Evolutionary conservation across 2,888 invertebrate genomes (phyloP).

Genomic region (Hydrotaea diabolus): DNA sequence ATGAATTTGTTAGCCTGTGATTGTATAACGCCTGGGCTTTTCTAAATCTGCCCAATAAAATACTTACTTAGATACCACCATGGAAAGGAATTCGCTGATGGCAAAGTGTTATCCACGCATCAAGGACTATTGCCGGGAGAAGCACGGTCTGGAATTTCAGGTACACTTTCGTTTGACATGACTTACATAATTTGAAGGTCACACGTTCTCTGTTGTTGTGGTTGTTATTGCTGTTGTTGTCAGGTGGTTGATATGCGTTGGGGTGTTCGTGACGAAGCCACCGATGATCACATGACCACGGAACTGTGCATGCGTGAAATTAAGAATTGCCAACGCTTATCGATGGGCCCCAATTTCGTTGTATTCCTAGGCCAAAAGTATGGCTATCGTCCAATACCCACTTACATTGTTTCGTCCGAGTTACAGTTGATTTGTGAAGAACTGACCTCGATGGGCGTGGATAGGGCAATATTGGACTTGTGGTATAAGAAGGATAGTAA

Average conservation of each 20-base stretch:
- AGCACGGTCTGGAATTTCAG: slow-evolving; percentile 98
- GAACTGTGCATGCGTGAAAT: slow-evolving; percentile 99
- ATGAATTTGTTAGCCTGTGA: slow-evolving; percentile 43
- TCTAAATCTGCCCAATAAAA: background rate
- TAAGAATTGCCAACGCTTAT: slow-evolving; percentile 96
- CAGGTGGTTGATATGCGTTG: slow-evolving; percentile 99
- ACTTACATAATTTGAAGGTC: slow-evolving; percentile 20
- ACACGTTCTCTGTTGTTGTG: background rate
- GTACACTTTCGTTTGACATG: slow-evolving; percentile 81
- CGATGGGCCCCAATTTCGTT: slow-evolving; percentile 99
- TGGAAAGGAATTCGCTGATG: slow-evolving; percentile 98
- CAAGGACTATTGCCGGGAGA: slow-evolving; percentile 98
- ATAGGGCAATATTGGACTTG: slow-evolving; percentile 90
- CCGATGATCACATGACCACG: slow-evolving; percentile 99
- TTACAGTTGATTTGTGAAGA: slow-evolving; percentile 93
- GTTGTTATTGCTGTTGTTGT: background rate
- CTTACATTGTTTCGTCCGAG: slow-evolving; percentile 95
- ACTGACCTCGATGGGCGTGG: slow-evolving; percentile 90
- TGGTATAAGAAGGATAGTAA: slow-evolving; percentile 99
- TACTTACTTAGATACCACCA: slow-evolving; percentile 95
- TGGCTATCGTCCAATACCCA: slow-evolving; percentile 98
- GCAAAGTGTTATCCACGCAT: slow-evolving; percentile 98
- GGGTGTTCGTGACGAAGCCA: slow-evolving; percentile 99
- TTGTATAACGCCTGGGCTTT: background rate
- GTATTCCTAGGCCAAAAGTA: slow-evolving; percentile 99